Evolutionary conservation across 2,797 vertebrate species (phyloP).

Genomic region (Myotis vivesi): DNA sequence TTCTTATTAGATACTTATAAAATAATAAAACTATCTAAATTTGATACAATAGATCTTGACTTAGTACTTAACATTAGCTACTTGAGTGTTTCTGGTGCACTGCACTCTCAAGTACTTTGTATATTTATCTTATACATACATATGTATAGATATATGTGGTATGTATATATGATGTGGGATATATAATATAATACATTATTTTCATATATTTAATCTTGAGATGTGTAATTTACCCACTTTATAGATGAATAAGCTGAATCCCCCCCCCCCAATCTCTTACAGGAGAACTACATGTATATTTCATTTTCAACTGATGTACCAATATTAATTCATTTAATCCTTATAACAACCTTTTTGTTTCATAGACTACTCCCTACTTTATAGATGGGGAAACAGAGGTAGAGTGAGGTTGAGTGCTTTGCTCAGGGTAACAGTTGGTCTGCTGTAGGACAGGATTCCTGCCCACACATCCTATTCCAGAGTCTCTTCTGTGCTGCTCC

Average conservation of each 20-base stretch:
- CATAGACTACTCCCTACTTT: background rate
- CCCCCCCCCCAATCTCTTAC: background rate
- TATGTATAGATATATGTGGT: background rate
- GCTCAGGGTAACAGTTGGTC: background rate
- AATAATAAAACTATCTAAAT: background rate
- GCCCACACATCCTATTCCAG: accelerated
- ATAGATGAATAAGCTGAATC: background rate
- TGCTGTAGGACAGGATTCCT: accelerated
- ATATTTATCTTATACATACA: background rate
- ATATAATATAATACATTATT: background rate
- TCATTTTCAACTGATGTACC: background rate
- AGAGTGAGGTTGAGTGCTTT: background rate
- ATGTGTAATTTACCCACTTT: background rate
- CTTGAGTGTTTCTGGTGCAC: background rate
- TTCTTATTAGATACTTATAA: background rate
- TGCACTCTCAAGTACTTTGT: background rate
- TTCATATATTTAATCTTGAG: background rate
- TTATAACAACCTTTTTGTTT: background rate
- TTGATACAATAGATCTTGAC: background rate
- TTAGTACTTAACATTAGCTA: background rate
- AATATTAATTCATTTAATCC: background rate
- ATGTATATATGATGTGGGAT: background rate
- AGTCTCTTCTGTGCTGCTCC: accelerated
- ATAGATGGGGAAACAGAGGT: background rate
- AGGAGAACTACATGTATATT: background rate